A percentile compares a stretch with the other conserved stretches of the same genome.
Evolutionary conservation across 2,888 invertebrate species (phyloP).

Genomic region (Polylopha cassiicola): DNA sequence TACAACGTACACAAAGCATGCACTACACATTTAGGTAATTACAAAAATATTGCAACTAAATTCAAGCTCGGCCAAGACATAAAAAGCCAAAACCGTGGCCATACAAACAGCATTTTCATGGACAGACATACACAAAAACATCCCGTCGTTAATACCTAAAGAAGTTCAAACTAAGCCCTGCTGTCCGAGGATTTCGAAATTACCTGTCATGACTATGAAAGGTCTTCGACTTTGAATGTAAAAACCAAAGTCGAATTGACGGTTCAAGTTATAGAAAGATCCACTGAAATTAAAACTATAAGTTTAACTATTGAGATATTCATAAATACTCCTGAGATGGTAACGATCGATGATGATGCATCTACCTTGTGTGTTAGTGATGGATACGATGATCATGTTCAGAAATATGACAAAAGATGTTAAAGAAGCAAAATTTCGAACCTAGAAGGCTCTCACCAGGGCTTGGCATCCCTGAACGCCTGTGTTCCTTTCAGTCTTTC

Average conservation of each 20-base stretch:
- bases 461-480: slow-evolving; percentile 77
- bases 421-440: slow-evolving; percentile 74
- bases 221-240: slow-evolving; percentile 13
- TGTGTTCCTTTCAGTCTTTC: slow-evolving; percentile 75
- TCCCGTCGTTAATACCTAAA: no score
- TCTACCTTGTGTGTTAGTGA: slow-evolving; percentile 35
- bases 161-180: slow-evolving; percentile 64
- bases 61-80: slow-evolving; percentile 69
- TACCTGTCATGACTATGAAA: slow-evolving; percentile 18
- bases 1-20: slow-evolving; percentile 42
- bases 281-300: slow-evolving; percentile 19
- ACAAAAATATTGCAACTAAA: slow-evolving; percentile 56
- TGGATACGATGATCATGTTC: slow-evolving; percentile 41
- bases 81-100: slow-evolving; percentile 65
- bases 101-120: slow-evolving; percentile 44
- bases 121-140: slow-evolving; percentile 1
- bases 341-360: slow-evolving; percentile 32
- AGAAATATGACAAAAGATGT: slow-evolving; percentile 47
- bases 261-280: no score
- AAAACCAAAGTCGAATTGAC: slow-evolving; percentile 13
- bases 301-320: slow-evolving; percentile 3
- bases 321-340: slow-evolving; percentile 5
- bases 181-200: slow-evolving; percentile 64
- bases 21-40: slow-evolving; percentile 50
- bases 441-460: slow-evolving; percentile 78